Base-by-base conservation (phyloP, 2,888 invertebrate genomes). In the Candidula unifasciata region DNA sequence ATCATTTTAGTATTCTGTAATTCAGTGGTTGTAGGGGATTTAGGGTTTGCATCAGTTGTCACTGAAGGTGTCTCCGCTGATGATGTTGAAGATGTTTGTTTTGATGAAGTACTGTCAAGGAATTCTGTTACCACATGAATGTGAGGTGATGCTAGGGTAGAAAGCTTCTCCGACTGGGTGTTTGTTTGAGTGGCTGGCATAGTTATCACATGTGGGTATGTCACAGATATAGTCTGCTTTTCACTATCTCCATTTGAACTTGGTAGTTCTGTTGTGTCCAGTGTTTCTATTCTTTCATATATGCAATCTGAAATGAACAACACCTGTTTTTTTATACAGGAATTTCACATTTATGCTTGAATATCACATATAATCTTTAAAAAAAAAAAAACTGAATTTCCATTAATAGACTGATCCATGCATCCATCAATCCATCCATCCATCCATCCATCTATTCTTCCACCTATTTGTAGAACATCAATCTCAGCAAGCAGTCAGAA, bases 221-320 rank as follows among this genome's bases (percentile, higher is more conserved):
- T 74, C 54, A 18, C 0, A 44, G n/a, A 24, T n/a, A 30, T 18
- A 30, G 54, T 30, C 2, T 54, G 3, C 52, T 3, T 54, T 30
- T 27, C 30, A 30, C 6, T 21, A 54, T 54, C 54, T n/a, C 27
- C 54, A 54, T 18, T n/a, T 13, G 27, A 44, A 8, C 5, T n/a
- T 35, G 35, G 33, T 64, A 13, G n/a, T 64, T 60, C 27, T 64
- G 68, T 44, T 44, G 37, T 2, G 60, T 57, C 57, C 27, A 79
- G 66, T 21, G 79, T 79, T 18, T 68, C 79, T 44, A 64, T 27
- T 44, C 79, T 44, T 27, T 44, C 68, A 44, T 44, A 27, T 18
- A 79, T 66, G 30, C 79, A 79, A 44, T 79, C 79, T 79, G 79
- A 66, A 79, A 64, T 3, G 44, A 6, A 44, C 44, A 44, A 10